Conservation (phyloP, 2,888 invertebrate species). For the Nomada ferruginata region DNA sequence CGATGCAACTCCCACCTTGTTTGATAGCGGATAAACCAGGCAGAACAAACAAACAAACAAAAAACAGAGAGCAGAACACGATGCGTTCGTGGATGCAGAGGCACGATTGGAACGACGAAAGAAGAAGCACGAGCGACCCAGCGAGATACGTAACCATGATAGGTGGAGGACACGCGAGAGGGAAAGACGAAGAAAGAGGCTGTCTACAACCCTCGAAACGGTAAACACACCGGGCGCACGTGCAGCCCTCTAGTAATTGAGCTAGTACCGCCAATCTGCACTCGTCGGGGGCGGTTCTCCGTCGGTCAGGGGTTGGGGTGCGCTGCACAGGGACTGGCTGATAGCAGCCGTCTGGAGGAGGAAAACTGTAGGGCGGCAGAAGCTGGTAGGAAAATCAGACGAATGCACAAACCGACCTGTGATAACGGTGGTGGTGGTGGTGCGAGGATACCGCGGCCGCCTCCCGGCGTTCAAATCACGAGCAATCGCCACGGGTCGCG, state of each 20-base stretch:
- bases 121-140: background rate
- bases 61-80: no score
- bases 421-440: constrained; percentile 55
- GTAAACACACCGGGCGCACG: constrained; percentile 64
- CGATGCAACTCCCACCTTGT: no score
- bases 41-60: no score
- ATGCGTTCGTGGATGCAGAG: background rate
- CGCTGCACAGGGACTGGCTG: constrained; percentile 62
- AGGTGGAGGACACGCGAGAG: background rate
- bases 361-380: constrained; percentile 58
- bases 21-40: no score
- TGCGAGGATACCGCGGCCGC: constrained; percentile 36
- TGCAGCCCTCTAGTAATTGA: constrained; percentile 64
- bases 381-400: constrained; percentile 57
- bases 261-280: constrained; percentile 68
- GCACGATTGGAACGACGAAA: no score
- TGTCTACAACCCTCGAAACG: constrained; percentile 46
- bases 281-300: constrained; percentile 80
- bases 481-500: constrained; percentile 67
- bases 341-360: constrained; percentile 52
- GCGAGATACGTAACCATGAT: no score
- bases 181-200: constrained; percentile 25
- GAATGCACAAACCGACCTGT: constrained; percentile 43
- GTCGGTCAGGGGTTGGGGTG: constrained; percentile 58
- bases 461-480: constrained; percentile 83